Evolutionary conservation across 2,888 invertebrate genomes (phyloP).

Genomic region (Cheilosia urbana): DNA sequence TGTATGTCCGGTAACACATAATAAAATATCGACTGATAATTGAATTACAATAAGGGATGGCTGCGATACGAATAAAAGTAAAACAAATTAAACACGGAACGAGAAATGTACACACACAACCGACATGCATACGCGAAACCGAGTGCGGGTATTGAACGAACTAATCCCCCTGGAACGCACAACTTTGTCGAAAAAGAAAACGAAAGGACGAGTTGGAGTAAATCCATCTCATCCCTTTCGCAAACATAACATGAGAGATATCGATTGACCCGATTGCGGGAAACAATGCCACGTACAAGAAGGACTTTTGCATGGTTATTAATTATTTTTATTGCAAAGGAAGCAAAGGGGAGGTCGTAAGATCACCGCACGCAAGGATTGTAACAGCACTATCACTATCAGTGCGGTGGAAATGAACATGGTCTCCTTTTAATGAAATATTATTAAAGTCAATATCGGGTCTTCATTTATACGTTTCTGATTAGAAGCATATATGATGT

Average conservation of each 20-base stretch:
- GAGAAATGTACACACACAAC: slow-evolving; percentile 4
- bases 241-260: slow-evolving; percentile 48
- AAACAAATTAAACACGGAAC: slow-evolving; percentile 66
- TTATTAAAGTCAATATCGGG: slow-evolving; percentile 68
- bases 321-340: slow-evolving; percentile 73
- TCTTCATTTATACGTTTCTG: slow-evolving; percentile 61
- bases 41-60: slow-evolving; percentile 58
- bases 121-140: not conserved
- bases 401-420: slow-evolving; percentile 18
- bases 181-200: slow-evolving; percentile 34
- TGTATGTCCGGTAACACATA: slow-evolving; percentile 55
- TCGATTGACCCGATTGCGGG: slow-evolving; percentile 72
- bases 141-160: slow-evolving; percentile 15
- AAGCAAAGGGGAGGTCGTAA: slow-evolving; percentile 22
- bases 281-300: slow-evolving; percentile 37
- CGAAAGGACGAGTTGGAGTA: slow-evolving; percentile 58
- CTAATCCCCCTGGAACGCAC: slow-evolving; percentile 55
- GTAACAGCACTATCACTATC: slow-evolving; percentile 32
- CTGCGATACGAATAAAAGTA: slow-evolving; percentile 38
- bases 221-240: slow-evolving; percentile 38
- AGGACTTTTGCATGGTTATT: slow-evolving; percentile 68
- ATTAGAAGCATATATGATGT: slow-evolving; percentile 40
- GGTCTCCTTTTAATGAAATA: slow-evolving; percentile 58
- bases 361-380: slow-evolving; percentile 31
- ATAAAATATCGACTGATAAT: slow-evolving; percentile 73